Evolutionary conservation across 2,113 vertebrate species (phyloP).

Genomic region (Paradisaea rubra): DNA sequence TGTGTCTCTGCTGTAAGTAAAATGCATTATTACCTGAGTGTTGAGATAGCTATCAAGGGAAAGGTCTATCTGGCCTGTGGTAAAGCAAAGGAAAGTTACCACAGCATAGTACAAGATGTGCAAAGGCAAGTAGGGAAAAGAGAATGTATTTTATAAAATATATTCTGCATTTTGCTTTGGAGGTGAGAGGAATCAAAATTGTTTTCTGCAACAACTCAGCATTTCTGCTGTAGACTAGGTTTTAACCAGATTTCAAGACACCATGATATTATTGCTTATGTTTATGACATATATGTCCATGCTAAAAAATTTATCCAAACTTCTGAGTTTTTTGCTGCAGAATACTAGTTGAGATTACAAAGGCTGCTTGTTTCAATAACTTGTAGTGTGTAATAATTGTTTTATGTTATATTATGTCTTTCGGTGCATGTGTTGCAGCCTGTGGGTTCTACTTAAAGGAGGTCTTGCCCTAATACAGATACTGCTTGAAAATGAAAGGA

Average conservation of each 20-base stretch:
- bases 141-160: neutral
- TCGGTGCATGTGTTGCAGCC: fast-evolving
- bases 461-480: neutral
- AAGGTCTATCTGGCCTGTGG: neutral
- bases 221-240: neutral
- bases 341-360: neutral
- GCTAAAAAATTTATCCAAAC: neutral
- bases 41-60: neutral
- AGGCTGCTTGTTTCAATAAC: neutral
- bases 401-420: neutral
- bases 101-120: neutral
- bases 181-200: neutral
- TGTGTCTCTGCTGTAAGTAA: neutral
- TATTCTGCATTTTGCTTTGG: neutral
- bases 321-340: neutral
- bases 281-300: neutral
- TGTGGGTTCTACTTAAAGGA: neutral
- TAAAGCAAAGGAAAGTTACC: neutral
- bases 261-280: neutral
- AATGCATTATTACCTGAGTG: neutral
- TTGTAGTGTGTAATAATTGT: neutral
- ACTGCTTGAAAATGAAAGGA: neutral
- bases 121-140: neutral
- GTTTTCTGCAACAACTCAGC: neutral
- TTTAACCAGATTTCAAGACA: neutral